phyloP scores from a whole-genome alignment of 2,888 invertebrate genomes.

The Leptinotarsa rubiginosa region DNA sequence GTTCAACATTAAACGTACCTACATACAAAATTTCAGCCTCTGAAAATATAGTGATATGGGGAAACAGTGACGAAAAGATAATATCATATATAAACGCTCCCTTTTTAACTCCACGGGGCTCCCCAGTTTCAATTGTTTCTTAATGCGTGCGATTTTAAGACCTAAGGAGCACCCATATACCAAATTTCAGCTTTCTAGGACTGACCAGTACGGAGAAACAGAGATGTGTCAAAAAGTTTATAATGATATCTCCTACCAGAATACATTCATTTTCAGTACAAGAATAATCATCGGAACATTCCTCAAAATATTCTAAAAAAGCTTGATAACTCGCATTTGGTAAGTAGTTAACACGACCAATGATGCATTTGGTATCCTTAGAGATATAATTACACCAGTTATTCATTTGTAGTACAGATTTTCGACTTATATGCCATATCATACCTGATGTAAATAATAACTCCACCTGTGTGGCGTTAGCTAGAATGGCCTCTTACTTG shows the following conservation, averaged over 20 bases:
- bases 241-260: slow-evolving; percentile 12
- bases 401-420: slow-evolving; percentile 16
- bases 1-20: too few species aligned
- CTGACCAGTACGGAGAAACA: too few species aligned
- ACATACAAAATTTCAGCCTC: too few species aligned
- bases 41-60: too few species aligned
- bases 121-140: too few species aligned
- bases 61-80: too few species aligned
- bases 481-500: slow-evolving; percentile 20
- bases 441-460: slow-evolving; percentile 24
- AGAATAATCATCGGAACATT: slow-evolving; percentile 14
- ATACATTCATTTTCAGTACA: slow-evolving; percentile 6
- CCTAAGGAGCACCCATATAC: too few species aligned
- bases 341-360: slow-evolving; percentile 10
- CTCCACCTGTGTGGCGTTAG: slow-evolving; percentile 19
- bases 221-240: neutral
- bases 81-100: too few species aligned
- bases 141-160: too few species aligned
- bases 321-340: slow-evolving; percentile 20
- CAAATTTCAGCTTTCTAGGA: too few species aligned
- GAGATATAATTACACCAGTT: slow-evolving; percentile 18
- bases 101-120: too few species aligned
- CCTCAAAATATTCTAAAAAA: neutral
- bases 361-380: slow-evolving; percentile 23
- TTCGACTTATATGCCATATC: slow-evolving; percentile 16